Base-by-base conservation (phyloP, 2,797 vertebrate species). In the Discoglossus pictus region DNA sequence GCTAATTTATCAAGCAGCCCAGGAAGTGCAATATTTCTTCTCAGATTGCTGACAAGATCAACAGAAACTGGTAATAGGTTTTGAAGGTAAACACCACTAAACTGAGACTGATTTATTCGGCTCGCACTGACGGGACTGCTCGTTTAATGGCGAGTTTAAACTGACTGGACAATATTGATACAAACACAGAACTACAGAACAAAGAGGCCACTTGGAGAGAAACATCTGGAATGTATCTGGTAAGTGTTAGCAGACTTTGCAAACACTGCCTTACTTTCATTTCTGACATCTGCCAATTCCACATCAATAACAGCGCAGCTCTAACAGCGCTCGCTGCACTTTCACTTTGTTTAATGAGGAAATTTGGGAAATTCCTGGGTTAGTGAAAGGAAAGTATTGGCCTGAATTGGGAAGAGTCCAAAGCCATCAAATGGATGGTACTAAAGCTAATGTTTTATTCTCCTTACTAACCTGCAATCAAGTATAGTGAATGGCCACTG, bases 161-260 rank as follows among this genome's bases (percentile, higher is more conserved):
- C n/a, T 0, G 24, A 16, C 6, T 47, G 42, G 77, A 55, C 69
- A 74, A 55, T 13, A 20, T n/a, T 40, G 55, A 61, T 52, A 31
- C 54, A 0, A 31, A 0, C 61, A 42, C 34, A 35, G 54, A 50
- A 38, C 4, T 9, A 0, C 47, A 68, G 67, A 73, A 75, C 74
- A 77, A 68, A 75, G 68, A 78, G 59, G 46, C 47, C 68, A 67
- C 21, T 0, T 70, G 68, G 43, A 73, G 48, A 10, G 1, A 8
- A 73, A 60, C 82, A 85, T 82, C 76, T 86, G 84, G 81, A 82
- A 79, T 48, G 18, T 59, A 77, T 80, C 76, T 62, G 18, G 27
- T 53, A 15, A 66, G 23, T 1, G 0, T 50, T 43, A 64, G 72
- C 62, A 72, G 74, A 50, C 8, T 59, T 58, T 27, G 74, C 53